Conservation (phyloP, 1,140 invertebrate species). For the Charaxes varanes region DNA sequence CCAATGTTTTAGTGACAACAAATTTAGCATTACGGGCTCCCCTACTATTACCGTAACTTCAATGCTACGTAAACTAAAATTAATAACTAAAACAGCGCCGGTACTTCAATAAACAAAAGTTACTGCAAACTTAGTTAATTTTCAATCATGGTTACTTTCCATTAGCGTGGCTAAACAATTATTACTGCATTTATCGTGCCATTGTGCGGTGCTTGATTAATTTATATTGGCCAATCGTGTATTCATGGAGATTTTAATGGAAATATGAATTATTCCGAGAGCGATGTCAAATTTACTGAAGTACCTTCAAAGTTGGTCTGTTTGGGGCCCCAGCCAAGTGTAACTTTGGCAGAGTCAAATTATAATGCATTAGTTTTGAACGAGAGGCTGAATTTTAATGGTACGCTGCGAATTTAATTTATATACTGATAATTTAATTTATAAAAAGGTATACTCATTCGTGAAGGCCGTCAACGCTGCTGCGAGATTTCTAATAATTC, state of each 20-base stretch:
- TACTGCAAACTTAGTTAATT: constrained; percentile 1
- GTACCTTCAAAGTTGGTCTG: constrained; percentile 14
- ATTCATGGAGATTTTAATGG: constrained; percentile 15
- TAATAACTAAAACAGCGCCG: no score
- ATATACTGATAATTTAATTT: no score
- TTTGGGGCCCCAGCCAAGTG: constrained; percentile 10
- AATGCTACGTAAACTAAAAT: no score
- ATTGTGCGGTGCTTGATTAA: constrained; percentile 11
- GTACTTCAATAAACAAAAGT: no score
- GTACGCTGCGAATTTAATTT: background rate
- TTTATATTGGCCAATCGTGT: constrained; percentile 15
- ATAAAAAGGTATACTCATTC: no score
- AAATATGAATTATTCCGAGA: constrained; percentile 16
- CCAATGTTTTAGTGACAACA: no score
- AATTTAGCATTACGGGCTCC: no score
- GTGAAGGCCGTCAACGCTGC: no score
- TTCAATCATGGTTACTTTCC: background rate
- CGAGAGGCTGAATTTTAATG: constrained; percentile 7
- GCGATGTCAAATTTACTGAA: constrained; percentile 13
- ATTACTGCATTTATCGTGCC: background rate
- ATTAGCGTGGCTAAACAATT: constrained; percentile 6
- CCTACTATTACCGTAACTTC: no score
- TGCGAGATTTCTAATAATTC: no score
- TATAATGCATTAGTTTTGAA: constrained; percentile 12
- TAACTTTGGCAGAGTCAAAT: constrained; percentile 13